Evolutionary conservation across 2,113 vertebrate species (phyloP).

Genomic region (Trematomus loennbergii): DNA sequence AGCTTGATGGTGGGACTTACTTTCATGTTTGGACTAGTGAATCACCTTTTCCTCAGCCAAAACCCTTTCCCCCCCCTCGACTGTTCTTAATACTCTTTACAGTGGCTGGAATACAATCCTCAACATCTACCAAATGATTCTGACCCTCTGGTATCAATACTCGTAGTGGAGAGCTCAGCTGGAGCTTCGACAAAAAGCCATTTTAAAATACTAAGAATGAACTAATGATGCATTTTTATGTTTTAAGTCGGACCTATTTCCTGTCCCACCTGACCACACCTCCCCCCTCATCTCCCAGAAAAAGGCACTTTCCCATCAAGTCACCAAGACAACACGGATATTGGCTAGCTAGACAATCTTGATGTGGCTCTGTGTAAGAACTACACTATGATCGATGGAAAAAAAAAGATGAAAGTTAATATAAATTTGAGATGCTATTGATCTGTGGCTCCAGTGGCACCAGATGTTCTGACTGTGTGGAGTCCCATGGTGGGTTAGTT

Average conservation of each 20-base stretch:
- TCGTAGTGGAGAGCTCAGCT: slow-evolving; percentile 73
- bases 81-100: slow-evolving; percentile 76
- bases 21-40: slow-evolving; percentile 58
- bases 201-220: slow-evolving; percentile 81
- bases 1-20: slow-evolving; percentile 63
- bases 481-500: slow-evolving; percentile 82
- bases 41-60: slow-evolving; percentile 74
- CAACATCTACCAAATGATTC: slow-evolving; percentile 81
- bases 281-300: slow-evolving; percentile 66
- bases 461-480: slow-evolving; percentile 74
- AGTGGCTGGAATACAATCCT: slow-evolving; percentile 81
- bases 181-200: slow-evolving; percentile 81
- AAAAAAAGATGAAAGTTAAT: slow-evolving; percentile 67
- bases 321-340: slow-evolving; percentile 80
- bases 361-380: slow-evolving; percentile 79
- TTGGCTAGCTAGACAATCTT: slow-evolving; percentile 87
- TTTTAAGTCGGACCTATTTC: slow-evolving; percentile 82
- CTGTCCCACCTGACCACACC: slow-evolving; percentile 57
- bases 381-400: slow-evolving; percentile 70
- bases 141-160: slow-evolving; percentile 77
- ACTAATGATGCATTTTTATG: slow-evolving; percentile 78
- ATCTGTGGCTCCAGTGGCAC: slow-evolving; percentile 78
- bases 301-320: slow-evolving; percentile 77
- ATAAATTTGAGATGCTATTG: slow-evolving; percentile 74
- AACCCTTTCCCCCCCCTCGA: slow-evolving; percentile 59